Conservation (phyloP, 2,888 invertebrate species). For the Zeuzera pyrina region DNA sequence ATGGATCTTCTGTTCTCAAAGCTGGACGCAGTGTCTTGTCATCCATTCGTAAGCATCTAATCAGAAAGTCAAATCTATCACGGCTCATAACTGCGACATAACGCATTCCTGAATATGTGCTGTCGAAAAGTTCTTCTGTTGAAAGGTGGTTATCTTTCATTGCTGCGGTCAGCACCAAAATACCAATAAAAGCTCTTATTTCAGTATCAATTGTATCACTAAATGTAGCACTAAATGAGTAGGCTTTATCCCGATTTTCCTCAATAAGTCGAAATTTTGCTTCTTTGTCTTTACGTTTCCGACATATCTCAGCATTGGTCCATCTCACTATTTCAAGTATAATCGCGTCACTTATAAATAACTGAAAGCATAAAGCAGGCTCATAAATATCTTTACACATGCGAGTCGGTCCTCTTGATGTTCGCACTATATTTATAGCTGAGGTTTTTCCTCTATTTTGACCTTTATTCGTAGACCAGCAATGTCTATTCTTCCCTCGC, state of each 20-base stretch:
- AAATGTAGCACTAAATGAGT: slow-evolving; percentile 3
- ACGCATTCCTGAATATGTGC: slow-evolving; percentile 11
- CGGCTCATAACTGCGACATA: slow-evolving; percentile 16
- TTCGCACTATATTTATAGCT: no score
- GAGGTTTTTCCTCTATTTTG: no score
- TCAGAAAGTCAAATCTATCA: slow-evolving; percentile 17
- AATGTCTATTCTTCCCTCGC: no score
- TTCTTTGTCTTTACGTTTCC: slow-evolving; percentile 5
- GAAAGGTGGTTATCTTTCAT: slow-evolving; percentile 20
- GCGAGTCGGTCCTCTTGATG: no score
- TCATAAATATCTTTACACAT: no score
- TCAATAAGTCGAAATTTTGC: not conserved
- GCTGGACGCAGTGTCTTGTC: slow-evolving; percentile 10
- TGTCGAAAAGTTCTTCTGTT: slow-evolving; percentile 18
- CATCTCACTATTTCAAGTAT: slow-evolving; percentile 12
- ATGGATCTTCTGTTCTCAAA: slow-evolving; percentile 10
- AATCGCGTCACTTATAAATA: slow-evolving; percentile 14
- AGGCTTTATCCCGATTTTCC: slow-evolving; percentile 1
- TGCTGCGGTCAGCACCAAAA: slow-evolving; percentile 17
- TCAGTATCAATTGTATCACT: slow-evolving; percentile 10
- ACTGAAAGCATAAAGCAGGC: no score
- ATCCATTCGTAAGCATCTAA: slow-evolving; percentile 16
- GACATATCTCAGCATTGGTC: slow-evolving; percentile 11
- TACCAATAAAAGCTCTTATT: slow-evolving; percentile 18
- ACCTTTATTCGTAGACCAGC: no score